Conservation (phyloP, 2,797 vertebrate species). For the Molossus alvarezi region DNA sequence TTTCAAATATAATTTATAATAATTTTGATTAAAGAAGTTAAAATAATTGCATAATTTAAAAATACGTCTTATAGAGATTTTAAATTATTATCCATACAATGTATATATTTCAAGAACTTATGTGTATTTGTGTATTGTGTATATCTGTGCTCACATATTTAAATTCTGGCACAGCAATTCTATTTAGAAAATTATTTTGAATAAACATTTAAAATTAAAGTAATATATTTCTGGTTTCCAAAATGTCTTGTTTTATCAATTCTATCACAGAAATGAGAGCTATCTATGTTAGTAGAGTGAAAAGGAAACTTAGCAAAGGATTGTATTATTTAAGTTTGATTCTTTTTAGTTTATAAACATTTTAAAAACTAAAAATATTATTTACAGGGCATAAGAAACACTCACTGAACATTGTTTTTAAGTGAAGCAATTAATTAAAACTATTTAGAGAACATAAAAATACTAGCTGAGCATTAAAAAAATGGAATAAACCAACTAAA, state of each 20-base stretch:
- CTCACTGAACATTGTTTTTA: constrained; percentile 2
- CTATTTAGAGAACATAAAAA: background rate
- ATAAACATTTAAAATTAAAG: constrained; percentile 53
- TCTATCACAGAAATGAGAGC: constrained; percentile 24
- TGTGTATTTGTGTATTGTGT: background rate
- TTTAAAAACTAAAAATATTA: background rate
- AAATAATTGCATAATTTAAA: constrained; percentile 50
- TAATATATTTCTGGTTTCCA: constrained; percentile 45
- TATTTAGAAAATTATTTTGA: constrained; percentile 58
- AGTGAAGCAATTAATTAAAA: background rate
- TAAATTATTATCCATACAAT: background rate
- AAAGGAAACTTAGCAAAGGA: background rate
- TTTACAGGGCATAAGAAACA: background rate
- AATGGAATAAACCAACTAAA: background rate
- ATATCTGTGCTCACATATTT: background rate
- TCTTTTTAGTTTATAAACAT: constrained; percentile 45
- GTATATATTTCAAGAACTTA: background rate
- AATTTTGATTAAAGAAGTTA: constrained; percentile 29
- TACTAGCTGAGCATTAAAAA: background rate
- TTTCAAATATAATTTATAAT: constrained; percentile 60
- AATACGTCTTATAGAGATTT: constrained; percentile 37
- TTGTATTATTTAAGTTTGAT: background rate
- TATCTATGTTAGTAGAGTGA: background rate
- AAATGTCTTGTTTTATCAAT: constrained; percentile 48
- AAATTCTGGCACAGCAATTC: constrained; percentile 3